Evolutionary conservation across 2,888 invertebrate species (phyloP), one percentile per base, ranked within the genome.

Genomic region (Drosophila prolongata): DNA sequence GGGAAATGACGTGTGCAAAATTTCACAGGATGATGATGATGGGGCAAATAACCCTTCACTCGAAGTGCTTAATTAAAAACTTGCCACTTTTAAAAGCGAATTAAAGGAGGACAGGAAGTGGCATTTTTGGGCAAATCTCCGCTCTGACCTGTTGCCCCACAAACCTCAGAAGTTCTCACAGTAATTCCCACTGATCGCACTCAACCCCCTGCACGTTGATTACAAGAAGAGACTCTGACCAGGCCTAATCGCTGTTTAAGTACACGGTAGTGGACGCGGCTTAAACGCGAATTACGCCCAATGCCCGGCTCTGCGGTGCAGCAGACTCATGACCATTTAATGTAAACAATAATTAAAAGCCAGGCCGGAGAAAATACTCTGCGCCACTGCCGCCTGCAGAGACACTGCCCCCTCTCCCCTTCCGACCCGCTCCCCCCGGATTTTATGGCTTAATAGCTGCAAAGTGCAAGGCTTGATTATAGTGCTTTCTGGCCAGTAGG

Each of bases 261-360:
- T 89, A 80, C 87, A 82, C 89, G 72, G 85, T 79, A 73, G 78
- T 73, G 59, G 68, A 55, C 56, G 44, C 57, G 56, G 80, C 79
- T 77, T 78, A 81, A 81, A 87, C 64, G 89, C 85, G 89, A 87
- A 89, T 89, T 82, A 86, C 87, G 89, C 89, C 89, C 85, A 87
- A 89, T 87, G 73, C 76, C 65, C 64, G 58, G 42, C 50, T 56
- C 34, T 53, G 30, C 74, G 53, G 27, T n/a, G 61, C 61, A 53
- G 53, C 72, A 72, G 84, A 88, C 87, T 79, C 85, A 87, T 89
- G 87, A 86, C 86, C 87, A 85, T 85, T 86, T 86, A 86, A 86
- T 86, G 89, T 85, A 86, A 89, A 89, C 86, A 86, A 86, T 89
- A 86, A 86, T 86, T 86, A 86, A 86, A 89, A 85, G 65, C 75